Evolutionary conservation across 2,888 invertebrate species (phyloP), one percentile per base, ranked within the genome.

Genomic region (Blastobasis adustella): DNA sequence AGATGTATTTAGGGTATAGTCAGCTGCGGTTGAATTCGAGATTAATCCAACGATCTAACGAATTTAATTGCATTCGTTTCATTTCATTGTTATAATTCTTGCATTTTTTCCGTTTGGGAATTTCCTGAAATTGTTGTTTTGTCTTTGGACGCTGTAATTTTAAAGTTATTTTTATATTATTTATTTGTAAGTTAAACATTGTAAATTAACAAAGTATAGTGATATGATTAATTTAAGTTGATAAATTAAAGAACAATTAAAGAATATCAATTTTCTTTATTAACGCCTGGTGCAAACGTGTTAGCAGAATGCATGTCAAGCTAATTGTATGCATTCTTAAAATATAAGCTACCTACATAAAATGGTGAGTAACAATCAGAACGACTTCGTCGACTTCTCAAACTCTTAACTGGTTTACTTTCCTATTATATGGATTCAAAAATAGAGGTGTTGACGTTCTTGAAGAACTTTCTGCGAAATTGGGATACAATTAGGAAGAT

Each of bases 191-290:
- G 83, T 77, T 82, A 82, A 82, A 76, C 71, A 72, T 79, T 87
- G 86, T 88, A 84, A 85, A 87, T 82, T 86, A 87, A 87, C 85
- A 85, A 83, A 79, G 67, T 63, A 69, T 85, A 85, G 85, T 76
- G 71, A 76, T 81, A 78, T 71, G 69, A 67, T 68, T 71, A 69
- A 60, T 63, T 69, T 82, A 79, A 75, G 68, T 67, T 73, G 71
- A 79, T 77, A 79, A 70, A 65, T 66, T 71, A 67, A 61, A 58
- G 54, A 63, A 61, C 57, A 54, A 51, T 44, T 23, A 23, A 51
- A 37, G 46, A 45, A 44, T 42, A 8, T 6, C 51, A 54, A 52
- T 51, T 52, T 58, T 47, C 40, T 57, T 45, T 39, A 52, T 49
- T 7, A 53, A 39, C 57, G 58, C 60, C 63, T 63, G 41, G 6